A percentile compares a stretch with the other conserved stretches of the same genome.
Conservation (phyloP, 2,888 invertebrate species). For the Synergus gifuensis region DNA sequence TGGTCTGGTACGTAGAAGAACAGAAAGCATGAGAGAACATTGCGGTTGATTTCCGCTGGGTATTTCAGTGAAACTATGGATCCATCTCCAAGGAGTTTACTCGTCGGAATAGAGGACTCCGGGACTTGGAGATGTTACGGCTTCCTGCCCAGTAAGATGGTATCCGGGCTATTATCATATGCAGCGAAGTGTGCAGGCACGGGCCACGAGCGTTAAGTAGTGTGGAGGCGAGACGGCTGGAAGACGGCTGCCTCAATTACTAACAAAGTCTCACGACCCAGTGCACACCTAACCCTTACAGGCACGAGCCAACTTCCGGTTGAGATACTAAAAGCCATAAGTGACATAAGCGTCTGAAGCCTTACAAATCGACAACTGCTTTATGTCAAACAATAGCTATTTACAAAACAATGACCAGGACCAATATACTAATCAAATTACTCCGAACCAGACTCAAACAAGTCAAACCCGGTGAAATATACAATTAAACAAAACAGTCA, state of each 20-base stretch:
- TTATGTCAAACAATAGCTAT: neutral
- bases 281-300: conserved; percentile 24
- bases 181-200: conserved; percentile 72
- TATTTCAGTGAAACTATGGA: conserved; percentile 36
- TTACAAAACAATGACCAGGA: neutral
- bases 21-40: conserved; percentile 40
- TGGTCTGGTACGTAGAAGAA: conserved; percentile 25
- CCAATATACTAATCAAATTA: neutral
- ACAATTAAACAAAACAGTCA: too few relatives aligned
- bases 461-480: too few relatives aligned
- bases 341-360: conserved; percentile 9
- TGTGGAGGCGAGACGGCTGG: conserved; percentile 26
- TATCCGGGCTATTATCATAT: conserved; percentile 69
- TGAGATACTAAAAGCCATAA: conserved; percentile 1
- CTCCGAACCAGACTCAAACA: too few relatives aligned
- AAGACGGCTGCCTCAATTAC: conserved; percentile 40
- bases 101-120: neutral
- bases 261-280: conserved; percentile 37
- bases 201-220: conserved; percentile 62
- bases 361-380: conserved; percentile 16
- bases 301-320: conserved; percentile 41
- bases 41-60: conserved; percentile 41
- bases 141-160: conserved; percentile 58
- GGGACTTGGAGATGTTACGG: conserved; percentile 32
- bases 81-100: conserved; percentile 32